These are phyloP conservation scores for Leptobrachium leishanense DNA, from an alignment of 2,113 vertebrate genomes.

Conservation along the genomic window DNA sequence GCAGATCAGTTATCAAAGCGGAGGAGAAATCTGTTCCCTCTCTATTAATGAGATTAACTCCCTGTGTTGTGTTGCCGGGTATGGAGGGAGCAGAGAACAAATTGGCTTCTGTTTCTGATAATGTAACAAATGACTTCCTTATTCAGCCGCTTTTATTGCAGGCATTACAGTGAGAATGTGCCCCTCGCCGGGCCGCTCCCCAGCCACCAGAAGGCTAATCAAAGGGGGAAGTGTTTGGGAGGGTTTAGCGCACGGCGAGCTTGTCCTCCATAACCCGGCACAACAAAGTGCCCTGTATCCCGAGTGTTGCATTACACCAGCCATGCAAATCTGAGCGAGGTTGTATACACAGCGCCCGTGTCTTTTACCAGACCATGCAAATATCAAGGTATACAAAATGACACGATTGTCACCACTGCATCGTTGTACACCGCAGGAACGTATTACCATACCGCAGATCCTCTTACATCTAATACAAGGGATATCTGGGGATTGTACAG, in stretches of 20 bases:
- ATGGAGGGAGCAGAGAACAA: slow-evolving; percentile 44
- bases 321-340: neutral
- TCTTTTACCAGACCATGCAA: too few relatives aligned
- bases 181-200: slow-evolving; percentile 14
- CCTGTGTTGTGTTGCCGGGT: slow-evolving; percentile 45
- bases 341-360: too few relatives aligned
- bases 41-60: slow-evolving; percentile 48
- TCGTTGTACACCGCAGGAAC: too few relatives aligned
- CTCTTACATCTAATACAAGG: too few relatives aligned
- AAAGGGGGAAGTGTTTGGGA: slow-evolving; percentile 27
- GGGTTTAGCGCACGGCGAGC: neutral
- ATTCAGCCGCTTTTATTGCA: slow-evolving; percentile 42
- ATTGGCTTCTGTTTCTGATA: slow-evolving; percentile 49
- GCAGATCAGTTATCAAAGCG: slow-evolving; percentile 41
- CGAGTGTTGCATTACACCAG: neutral
- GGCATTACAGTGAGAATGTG: slow-evolving; percentile 30
- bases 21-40: slow-evolving; percentile 42
- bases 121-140: slow-evolving; percentile 49
- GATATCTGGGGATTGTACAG: too few relatives aligned
- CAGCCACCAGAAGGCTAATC: slow-evolving; percentile 27
- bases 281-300: slow-evolving; percentile 12
- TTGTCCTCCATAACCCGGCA: neutral
- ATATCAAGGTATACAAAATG: too few relatives aligned
- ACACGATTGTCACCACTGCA: too few relatives aligned
- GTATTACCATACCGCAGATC: too few relatives aligned